These are phyloP conservation scores for Drosophila dives DNA, from an alignment of 2,888 invertebrate species.

Conservation along the genomic window DNA sequence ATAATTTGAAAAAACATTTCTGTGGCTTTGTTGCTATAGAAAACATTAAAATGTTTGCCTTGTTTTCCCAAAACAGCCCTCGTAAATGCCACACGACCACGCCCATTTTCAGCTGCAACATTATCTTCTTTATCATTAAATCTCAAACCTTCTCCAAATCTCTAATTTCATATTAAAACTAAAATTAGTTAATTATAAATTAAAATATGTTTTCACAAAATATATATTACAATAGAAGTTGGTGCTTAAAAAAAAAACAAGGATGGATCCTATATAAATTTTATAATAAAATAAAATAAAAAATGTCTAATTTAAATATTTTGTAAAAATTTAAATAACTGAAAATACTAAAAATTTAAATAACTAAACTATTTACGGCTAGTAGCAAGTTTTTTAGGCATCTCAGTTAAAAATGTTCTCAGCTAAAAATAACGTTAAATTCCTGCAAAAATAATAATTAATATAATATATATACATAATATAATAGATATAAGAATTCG, in stretches of 20 bases:
- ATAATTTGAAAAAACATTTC: slow-evolving; percentile 61
- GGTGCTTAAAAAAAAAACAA: neutral
- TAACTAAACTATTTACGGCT: neutral
- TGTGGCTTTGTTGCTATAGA: slow-evolving; percentile 47
- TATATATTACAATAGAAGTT: neutral
- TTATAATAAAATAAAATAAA: neutral
- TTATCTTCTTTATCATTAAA: neutral
- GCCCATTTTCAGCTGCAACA: neutral
- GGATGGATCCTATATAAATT: neutral
- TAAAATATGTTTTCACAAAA: accelerated
- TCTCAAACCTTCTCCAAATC: too few relatives aligned
- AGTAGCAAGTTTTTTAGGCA: neutral
- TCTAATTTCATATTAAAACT: neutral
- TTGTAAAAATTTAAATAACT: neutral
- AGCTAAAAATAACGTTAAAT: neutral
- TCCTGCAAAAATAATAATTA: neutral
- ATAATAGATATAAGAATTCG: neutral
- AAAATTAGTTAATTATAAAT: neutral
- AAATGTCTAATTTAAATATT: neutral
- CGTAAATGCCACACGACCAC: neutral
- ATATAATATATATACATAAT: too few relatives aligned
- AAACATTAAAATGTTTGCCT: slow-evolving; percentile 34
- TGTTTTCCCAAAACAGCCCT: neutral
- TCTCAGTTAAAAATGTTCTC: neutral
- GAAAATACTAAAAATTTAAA: neutral